A percentile compares a stretch with the other conserved stretches of the same genome.
Conservation (phyloP, 1,140 invertebrate species). For the Drosophila willistoni region DNA sequence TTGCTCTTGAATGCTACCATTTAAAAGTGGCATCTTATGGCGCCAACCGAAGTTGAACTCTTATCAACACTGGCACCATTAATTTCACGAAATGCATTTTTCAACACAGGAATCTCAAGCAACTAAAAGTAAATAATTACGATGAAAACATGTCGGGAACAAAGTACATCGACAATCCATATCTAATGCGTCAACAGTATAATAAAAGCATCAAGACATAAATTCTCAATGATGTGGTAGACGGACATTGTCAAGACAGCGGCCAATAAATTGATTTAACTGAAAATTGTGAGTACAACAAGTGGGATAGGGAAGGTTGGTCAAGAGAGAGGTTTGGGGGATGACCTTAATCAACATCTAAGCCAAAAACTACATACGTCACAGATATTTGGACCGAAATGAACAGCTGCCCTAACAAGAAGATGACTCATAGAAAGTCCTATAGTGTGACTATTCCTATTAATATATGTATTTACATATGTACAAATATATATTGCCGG, state of each 20-base stretch:
- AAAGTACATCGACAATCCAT: constrained; percentile 35
- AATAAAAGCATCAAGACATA: neutral
- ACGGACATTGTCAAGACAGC: neutral
- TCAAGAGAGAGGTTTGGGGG: too few species aligned
- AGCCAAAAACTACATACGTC: neutral
- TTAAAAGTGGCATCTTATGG: too few species aligned
- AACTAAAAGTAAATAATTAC: neutral
- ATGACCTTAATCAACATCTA: too few species aligned
- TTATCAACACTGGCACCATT: too few species aligned
- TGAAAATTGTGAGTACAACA: constrained; percentile 46
- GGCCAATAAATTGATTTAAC: neutral
- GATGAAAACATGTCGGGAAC: constrained; percentile 7
- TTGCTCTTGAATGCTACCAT: too few species aligned
- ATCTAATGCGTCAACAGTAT: neutral
- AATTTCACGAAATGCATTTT: too few species aligned
- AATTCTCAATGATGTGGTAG: neutral
- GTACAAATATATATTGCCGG: too few species aligned
- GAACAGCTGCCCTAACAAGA: constrained; percentile 18
- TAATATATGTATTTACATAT: neutral
- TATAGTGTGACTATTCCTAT: neutral
- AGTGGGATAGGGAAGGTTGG: constrained; percentile 23
- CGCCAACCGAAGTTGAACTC: too few species aligned
- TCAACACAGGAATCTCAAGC: too few species aligned
- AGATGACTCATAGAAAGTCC: constrained; percentile 1
- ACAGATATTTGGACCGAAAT: constrained; percentile 28